Evolutionary conservation across 2,797 vertebrate species (phyloP), one percentile per base, ranked within the genome.

Genomic region (Aeoliscus strigatus): DNA sequence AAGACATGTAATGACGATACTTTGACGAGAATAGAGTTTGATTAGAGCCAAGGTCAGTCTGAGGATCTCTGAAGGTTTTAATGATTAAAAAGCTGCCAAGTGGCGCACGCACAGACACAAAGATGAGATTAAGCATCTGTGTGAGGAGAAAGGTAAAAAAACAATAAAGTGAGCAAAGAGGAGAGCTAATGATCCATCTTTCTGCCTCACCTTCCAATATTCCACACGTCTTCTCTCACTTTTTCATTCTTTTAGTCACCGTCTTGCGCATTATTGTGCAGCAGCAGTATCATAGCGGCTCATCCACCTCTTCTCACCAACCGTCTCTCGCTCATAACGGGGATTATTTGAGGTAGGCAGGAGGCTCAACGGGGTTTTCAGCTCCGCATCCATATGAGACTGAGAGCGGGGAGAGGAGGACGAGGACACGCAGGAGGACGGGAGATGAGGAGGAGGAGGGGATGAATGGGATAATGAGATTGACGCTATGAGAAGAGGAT

Each of bases 321-420:
- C 8, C 0, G 2, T 10, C 30, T 17, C 31, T 14, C 31, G 10
- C 31, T 18, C 9, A n/a, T 14, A 16, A 8, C 18, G 0, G 3
- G 25, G 56, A 58, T 58, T 51, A 51, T 58, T 61, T 42, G 35
- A 36, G 55, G 51, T 51, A 38, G 36, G n/a, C 34, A 40, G 38
- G 26, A 33, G 30, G 21, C 43, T 51, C 51, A 14, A 5, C 4
- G 0, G 10, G n/a, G 24, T 2, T 29, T 34, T 14, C 21, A 9
- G 12, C 16, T 40, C 11, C 1, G 24, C 25, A 31, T 53, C 48
- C 40, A 43, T 23, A 21, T 8, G 18, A 46, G 14, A 21, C 12
- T 9, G 12, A 21, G 15, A 14, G n/a, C n/a, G n/a, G n/a, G n/a
- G n/a, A 30, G 27, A 21, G 5, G 36, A 28, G 35, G 30, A 38